These are phyloP conservation scores for Neopipo cinnamomea DNA, from an alignment of 2,113 vertebrate species.

Conservation along the genomic window DNA sequence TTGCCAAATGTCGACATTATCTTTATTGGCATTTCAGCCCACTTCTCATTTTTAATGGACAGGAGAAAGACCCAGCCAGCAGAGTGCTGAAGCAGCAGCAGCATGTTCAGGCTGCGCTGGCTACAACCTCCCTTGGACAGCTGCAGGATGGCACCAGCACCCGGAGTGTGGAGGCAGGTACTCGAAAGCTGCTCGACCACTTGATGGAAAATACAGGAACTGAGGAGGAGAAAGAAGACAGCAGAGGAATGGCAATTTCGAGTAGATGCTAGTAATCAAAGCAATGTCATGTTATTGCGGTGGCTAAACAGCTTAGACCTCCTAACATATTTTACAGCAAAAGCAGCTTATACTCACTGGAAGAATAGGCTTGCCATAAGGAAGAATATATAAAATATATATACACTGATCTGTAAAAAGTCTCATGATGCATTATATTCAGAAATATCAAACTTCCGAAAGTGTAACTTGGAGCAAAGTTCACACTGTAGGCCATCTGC, in stretches of 20 bases:
- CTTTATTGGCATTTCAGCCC: conserved; percentile 8
- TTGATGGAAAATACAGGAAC: background rate
- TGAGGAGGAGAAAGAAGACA: background rate
- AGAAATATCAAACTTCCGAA: background rate
- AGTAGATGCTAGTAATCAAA: background rate
- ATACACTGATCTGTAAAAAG: background rate
- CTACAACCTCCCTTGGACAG: background rate
- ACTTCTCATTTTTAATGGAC: background rate
- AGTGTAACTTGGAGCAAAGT: background rate
- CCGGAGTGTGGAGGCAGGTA: background rate
- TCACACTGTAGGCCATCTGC: background rate
- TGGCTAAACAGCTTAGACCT: background rate
- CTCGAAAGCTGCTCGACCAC: background rate
- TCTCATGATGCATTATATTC: background rate
- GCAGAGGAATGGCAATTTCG: background rate
- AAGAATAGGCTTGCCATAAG: background rate
- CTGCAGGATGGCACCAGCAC: background rate
- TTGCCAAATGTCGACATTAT: conserved; percentile 1
- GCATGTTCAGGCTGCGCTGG: fast-evolving
- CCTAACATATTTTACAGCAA: background rate
- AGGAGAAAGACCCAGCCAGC: background rate
- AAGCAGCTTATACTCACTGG: background rate
- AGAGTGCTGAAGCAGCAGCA: background rate
- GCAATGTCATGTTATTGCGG: background rate
- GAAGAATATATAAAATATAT: background rate